Evolutionary conservation across 1,140 invertebrate genomes (phyloP), one percentile per base, ranked within the genome.

Genomic region (Drosophila sturtevanti): DNA sequence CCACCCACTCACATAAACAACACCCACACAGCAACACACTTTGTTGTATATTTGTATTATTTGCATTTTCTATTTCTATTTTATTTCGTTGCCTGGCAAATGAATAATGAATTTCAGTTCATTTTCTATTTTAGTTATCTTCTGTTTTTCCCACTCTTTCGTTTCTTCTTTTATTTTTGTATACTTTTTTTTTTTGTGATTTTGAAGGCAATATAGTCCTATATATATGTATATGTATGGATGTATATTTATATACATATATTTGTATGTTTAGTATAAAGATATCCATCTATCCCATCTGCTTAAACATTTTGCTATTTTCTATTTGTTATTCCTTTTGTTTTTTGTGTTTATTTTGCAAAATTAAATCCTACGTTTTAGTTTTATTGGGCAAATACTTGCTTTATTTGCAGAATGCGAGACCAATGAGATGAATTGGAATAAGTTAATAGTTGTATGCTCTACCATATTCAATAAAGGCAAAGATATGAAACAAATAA

Each of bases 361-460:
- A 87, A 87, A 87, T 87, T 79, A 87, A 87, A 87, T 87, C 82
- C 82, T 82, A 82, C 82, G 82, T 89, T 87, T 87, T 87, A 87
- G 82, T 87, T 87, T 87, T 87, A 87, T 89, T 72, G 70, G 79
- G 66, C 72, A 71, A 87, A 44, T 89, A 87, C 72, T 87, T 89
- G 82, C 82, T 82, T 89, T 87, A 84, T 79, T 89, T 87, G 82
- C 82, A 63, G 56, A 89, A 87, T 63, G 68, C 44, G 58, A 63
- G 52, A 12, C 38, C 27, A 34, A 14, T 9, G n/a, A 22, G n/a
- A 7, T n/a, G 22, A 11, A 11, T 41, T 31, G 27, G 4, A 14
- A 10, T 14, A 16, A 11, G 7, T 18, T 11, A 14, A 48, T 10
- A 21, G 9, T 48, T 48, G 41, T 48, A 48, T 48, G 9, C 41